Conservation (phyloP, 2,797 vertebrate genomes). For the Neosilurus mollespiculum region DNA sequence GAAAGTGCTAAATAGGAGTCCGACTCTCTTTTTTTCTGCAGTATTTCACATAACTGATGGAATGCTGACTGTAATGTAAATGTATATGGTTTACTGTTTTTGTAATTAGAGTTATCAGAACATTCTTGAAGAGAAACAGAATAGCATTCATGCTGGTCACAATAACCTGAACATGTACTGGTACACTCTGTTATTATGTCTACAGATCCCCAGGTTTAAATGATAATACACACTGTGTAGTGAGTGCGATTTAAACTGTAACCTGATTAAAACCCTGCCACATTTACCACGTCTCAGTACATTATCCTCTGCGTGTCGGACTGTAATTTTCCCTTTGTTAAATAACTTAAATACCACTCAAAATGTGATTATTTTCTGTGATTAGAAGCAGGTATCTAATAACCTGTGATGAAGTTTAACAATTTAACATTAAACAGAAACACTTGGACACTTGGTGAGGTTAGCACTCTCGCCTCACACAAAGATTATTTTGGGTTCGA, state of each 20-base stretch:
- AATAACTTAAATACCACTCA: background rate
- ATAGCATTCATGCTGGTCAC: background rate
- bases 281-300: background rate
- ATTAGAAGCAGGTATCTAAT: background rate
- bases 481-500: too few relatives aligned
- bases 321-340: background rate
- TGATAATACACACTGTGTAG: background rate
- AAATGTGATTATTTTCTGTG: background rate
- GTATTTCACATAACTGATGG: background rate
- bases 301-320: background rate
- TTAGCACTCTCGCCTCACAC: too few relatives aligned
- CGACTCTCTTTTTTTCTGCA: background rate
- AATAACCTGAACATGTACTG: background rate
- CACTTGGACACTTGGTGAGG: background rate
- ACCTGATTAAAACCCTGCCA: background rate
- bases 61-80: constrained; percentile 15
- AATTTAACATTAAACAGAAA: background rate
- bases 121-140: background rate
- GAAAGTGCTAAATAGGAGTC: background rate
- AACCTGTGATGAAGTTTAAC: background rate
- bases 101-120: background rate
- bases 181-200: background rate
- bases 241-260: background rate
- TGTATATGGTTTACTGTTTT: background rate
- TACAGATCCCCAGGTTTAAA: too few relatives aligned